Base-by-base conservation (phyloP, 2,113 vertebrate genomes). In the Gallinago media region DNA sequence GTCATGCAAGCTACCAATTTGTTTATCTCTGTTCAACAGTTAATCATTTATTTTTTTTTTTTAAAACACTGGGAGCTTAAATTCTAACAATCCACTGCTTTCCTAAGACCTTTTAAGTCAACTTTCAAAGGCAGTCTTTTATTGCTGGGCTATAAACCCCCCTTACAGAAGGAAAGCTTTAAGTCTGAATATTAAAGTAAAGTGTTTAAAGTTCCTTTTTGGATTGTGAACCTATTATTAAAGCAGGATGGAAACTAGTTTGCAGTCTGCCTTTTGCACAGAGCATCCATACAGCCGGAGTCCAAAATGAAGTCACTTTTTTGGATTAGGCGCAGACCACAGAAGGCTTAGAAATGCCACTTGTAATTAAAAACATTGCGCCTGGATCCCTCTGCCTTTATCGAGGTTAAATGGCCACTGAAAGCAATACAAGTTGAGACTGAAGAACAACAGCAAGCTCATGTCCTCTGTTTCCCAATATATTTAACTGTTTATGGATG, bases 51-150 rank as follows among this genome's bases (percentile, higher is more conserved):
- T 47, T 85, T 86, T 92, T 81, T 47, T 47, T 85, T 86, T 92
- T 93, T 63, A 40, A 95, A 97, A 89, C 85, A 74, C 56, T 83
- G 85, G 76, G 56, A 91, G 65, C 83, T 73, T 95, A 82, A 76
- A 95, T 85, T 85, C 91, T 96, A 84, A 97, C 91, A 96, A 81
- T 47, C 72, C 63, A 68, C 76, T 81, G 55, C 66, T 91, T 94
- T 83, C 67, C 84, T 72, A 80, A 95, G 85, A 96, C 75, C 78
- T 97, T 94, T 78, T 76, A 95, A 96, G 92, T 82, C 86, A 92
- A 65, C 71, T 96, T 97, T 96, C 97, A 98, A 97, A 98, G 94
- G 83, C 92, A 76, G 80, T 40, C 88, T 95, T 98, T 97, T 96
- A 96, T 94, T 91, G 89, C 88, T 34, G 80, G 89, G 78, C 87